Evolutionary conservation across 2,888 invertebrate species (phyloP).

Genomic region (Pterobdella sp.): DNA sequence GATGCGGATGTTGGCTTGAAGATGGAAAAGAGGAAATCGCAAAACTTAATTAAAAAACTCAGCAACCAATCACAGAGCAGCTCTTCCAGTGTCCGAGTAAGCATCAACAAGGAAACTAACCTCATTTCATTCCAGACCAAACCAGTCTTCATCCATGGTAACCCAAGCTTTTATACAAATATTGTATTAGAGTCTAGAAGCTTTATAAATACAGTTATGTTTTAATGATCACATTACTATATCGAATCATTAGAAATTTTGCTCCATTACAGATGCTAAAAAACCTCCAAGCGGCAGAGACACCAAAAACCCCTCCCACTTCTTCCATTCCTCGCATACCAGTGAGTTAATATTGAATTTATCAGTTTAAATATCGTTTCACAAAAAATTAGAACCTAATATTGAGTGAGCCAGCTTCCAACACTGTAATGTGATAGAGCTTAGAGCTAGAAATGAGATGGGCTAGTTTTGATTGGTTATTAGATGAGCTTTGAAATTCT

Average conservation of each 20-base stretch:
- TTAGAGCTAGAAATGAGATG: no score
- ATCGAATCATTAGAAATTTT: background rate
- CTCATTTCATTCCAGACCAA: conserved; percentile 5
- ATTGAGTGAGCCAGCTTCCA: no score
- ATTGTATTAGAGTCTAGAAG: background rate
- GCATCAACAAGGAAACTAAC: background rate
- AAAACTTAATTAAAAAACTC: background rate
- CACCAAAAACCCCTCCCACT: no score
- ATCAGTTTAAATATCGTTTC: no score
- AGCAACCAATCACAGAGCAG: background rate
- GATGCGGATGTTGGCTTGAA: background rate
- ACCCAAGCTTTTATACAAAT: background rate
- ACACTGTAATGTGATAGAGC: no score
- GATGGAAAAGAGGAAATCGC: background rate
- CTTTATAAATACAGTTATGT: background rate
- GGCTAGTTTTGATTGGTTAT: no score
- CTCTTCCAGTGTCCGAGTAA: background rate
- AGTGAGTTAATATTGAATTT: no score
- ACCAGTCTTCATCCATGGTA: background rate
- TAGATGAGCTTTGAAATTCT: no score
- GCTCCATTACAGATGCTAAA: background rate
- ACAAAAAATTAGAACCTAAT: no score
- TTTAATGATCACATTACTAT: background rate
- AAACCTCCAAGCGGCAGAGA: conserved; percentile 10
- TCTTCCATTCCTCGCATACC: no score